Conservation (phyloP, 2,888 invertebrate species). For the Eilema depressum region DNA sequence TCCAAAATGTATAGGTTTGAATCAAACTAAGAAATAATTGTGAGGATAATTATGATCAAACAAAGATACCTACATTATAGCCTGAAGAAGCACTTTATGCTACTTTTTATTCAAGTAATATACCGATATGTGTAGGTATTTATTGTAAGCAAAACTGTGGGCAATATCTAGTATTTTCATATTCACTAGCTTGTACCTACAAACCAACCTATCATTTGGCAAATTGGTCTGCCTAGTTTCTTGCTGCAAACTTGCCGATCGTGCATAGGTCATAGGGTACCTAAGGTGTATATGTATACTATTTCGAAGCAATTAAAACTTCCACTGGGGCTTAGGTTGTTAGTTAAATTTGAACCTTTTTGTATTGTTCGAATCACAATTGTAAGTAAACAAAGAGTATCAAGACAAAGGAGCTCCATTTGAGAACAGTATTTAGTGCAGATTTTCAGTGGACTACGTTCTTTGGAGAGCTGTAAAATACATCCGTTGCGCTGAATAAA, state of each 20-base stretch:
- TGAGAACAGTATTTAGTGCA: slow-evolving; percentile 78
- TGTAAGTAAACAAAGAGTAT: slow-evolving; percentile 78
- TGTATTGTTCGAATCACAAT: slow-evolving; percentile 75
- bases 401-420: slow-evolving; percentile 75
- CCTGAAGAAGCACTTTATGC: too few species aligned
- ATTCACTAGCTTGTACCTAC: too few species aligned
- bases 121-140: too few species aligned
- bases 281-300: slow-evolving; percentile 61
- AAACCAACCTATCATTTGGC: too few species aligned
- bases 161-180: too few species aligned
- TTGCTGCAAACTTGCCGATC: slow-evolving; percentile 33
- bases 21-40: too few species aligned
- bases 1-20: too few species aligned
- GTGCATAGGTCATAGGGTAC: slow-evolving; percentile 27
- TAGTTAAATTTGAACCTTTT: slow-evolving; percentile 77
- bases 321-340: slow-evolving; percentile 71
- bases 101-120: too few species aligned
- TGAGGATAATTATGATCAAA: too few species aligned
- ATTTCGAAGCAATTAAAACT: slow-evolving; percentile 83
- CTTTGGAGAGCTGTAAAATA: slow-evolving; percentile 65
- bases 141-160: too few species aligned
- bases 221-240: neutral
- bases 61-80: too few species aligned
- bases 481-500: slow-evolving; percentile 66
- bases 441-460: slow-evolving; percentile 67